Conservation (phyloP, 2,888 invertebrate genomes). For the Odontomyia ornata region DNA sequence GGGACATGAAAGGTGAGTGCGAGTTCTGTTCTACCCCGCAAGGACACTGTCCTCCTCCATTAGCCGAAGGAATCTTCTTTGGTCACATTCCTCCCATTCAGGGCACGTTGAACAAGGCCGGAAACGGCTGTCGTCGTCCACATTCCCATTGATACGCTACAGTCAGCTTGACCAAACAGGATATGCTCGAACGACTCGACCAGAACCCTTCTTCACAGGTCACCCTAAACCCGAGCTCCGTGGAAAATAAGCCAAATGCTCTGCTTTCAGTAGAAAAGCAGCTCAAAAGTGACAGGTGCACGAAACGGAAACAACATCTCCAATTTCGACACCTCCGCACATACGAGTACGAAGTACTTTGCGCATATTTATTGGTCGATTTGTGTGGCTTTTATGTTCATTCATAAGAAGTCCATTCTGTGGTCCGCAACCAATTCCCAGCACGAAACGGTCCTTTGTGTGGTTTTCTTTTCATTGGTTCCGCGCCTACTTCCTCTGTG, state of each 20-base stretch:
- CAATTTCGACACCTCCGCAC: slow-evolving; percentile 9
- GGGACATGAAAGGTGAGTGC: slow-evolving; percentile 87
- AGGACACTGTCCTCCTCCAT: neutral
- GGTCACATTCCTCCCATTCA: no score
- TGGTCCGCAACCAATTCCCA: no score
- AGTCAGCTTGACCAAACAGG: neutral
- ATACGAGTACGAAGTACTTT: neutral
- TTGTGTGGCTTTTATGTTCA: neutral
- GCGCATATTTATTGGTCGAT: neutral
- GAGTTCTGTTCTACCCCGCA: neutral
- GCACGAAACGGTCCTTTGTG: no score
- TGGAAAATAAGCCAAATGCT: no score
- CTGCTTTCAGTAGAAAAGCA: neutral
- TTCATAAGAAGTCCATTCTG: neutral
- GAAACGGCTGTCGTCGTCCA: no score
- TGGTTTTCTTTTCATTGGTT: no score
- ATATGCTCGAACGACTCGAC: neutral
- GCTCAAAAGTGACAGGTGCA: slow-evolving; percentile 1
- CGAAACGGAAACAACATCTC: neutral
- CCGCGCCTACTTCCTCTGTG: no score
- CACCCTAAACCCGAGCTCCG: no score
- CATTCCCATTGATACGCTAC: neutral
- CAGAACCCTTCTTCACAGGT: no score
- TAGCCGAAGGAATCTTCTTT: no score
- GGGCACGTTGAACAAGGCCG: no score